Percentiles rank a stretch among this genome's conserved stretches.
These are phyloP conservation scores for Pristis pectinata DNA, from an alignment of 2,797 vertebrate genomes.

Conservation along the genomic window DNA sequence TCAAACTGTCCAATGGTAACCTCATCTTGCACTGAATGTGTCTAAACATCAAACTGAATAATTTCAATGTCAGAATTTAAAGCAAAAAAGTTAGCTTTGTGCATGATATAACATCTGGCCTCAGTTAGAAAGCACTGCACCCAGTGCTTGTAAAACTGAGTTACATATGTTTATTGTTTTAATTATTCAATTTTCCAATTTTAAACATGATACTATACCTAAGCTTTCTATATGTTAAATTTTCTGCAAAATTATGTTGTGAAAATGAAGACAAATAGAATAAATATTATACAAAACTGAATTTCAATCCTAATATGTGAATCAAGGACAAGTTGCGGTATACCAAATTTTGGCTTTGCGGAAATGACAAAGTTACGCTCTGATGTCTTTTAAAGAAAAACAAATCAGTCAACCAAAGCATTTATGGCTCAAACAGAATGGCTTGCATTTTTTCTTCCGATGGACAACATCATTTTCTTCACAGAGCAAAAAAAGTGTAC, in stretches of 20 bases:
- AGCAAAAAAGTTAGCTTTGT: no score
- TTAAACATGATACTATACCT: no score
- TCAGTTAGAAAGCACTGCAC: neutral
- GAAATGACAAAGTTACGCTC: neutral
- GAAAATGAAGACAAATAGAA: neutral
- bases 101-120: no score
- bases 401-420: neutral
- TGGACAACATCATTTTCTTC: neutral
- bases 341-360: neutral
- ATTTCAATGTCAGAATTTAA: neutral
- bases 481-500: neutral
- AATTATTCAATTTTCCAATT: neutral
- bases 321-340: neutral
- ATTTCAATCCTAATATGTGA: neutral
- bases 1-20: neutral
- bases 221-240: neutral
- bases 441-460: neutral
- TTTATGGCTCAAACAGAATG: neutral
- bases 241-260: neutral
- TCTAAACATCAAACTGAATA: neutral
- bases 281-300: neutral
- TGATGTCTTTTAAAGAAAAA: neutral
- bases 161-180: neutral
- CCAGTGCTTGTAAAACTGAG: no score
- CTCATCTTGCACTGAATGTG: neutral